Evolutionary conservation across 2,888 invertebrate species (phyloP), one percentile per base, ranked within the genome.

Genomic region (Galerucella nymphaeae): DNA sequence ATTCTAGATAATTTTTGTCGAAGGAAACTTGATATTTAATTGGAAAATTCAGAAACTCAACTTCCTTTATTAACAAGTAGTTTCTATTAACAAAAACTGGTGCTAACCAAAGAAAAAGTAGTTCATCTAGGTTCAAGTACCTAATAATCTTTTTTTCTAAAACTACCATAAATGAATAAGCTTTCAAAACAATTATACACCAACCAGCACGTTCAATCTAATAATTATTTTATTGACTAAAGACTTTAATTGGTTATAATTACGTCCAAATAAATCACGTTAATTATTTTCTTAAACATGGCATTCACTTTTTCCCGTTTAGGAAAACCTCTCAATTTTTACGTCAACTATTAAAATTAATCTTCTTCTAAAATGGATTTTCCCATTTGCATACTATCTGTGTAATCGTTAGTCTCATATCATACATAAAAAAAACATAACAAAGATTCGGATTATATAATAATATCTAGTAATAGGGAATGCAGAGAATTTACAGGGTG

Each of bases 371-470:
- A 61, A 55, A 42, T 61, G 61, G 69, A 69, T 69, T 61, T 41
- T 57, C 71, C 61, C 13, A 66, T 71, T 71, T 67, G 63, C 71
- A 71, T 71, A 61, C 53, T 59, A 71, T 71, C 66, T 67, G 67
- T 53, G 57, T 71, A 57, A 57, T 57, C 62, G 67, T 71, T 71
- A 61, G 71, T 67, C 20, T 16, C 63, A 53, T 38, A 61, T 11
- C 61, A 48, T 11, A 55, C n/a, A 45, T 18, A 71, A 9, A 42
- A 66, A 63, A 67, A 66, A 50, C 13, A 16, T n/a, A 67, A 62
- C 62, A 71, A 71, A 63, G 62, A 71, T 71, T 66, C 63, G 63
- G 57, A 71, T 67, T 71, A 67, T 61, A 67, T 67, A 67, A 71
- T 62, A 63, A n/a, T n/a, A n/a, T 38, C 55, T 67, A 38, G 45